Evolutionary conservation across 1,140 invertebrate species (phyloP).

Genomic region (Drosophila jambulina): DNA sequence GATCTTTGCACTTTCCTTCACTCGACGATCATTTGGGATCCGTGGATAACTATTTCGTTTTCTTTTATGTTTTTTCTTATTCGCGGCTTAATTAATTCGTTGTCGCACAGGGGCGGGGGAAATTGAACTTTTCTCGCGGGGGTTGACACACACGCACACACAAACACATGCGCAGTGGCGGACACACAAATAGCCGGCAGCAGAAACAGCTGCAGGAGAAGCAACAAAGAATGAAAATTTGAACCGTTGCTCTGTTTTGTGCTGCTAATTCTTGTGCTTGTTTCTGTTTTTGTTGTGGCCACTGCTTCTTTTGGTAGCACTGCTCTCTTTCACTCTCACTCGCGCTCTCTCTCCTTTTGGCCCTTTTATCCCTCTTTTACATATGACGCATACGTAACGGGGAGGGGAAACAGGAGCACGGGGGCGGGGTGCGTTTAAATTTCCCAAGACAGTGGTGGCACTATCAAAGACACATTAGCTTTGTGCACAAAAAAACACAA

Average conservation of each 20-base stretch:
- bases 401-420: conserved; percentile 24
- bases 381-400: conserved; percentile 69
- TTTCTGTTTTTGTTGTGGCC: conserved; percentile 63
- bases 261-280: conserved; percentile 29
- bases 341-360: conserved; percentile 13
- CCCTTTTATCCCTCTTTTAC: conserved; percentile 48
- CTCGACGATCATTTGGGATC: conserved; percentile 18
- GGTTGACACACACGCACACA: conserved; percentile 49
- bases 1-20: conserved; percentile 30
- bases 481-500: conserved; percentile 35
- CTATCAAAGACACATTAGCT: conserved; percentile 71
- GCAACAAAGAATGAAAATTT: conserved; percentile 37
- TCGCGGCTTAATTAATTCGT: conserved; percentile 41
- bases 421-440: conserved; percentile 42
- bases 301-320: conserved; percentile 42
- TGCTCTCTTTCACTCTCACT: conserved; percentile 9
- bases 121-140: conserved; percentile 51
- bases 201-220: conserved; percentile 31
- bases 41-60: conserved; percentile 26
- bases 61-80: conserved; percentile 4
- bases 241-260: conserved; percentile 34
- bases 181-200: conserved; percentile 52
- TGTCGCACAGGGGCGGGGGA: conserved; percentile 23
- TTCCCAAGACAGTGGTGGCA: conserved; percentile 45
- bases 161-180: conserved; percentile 59